Evolutionary conservation across 2,888 invertebrate genomes (phyloP).

Genomic region (Eilema sororculum): DNA sequence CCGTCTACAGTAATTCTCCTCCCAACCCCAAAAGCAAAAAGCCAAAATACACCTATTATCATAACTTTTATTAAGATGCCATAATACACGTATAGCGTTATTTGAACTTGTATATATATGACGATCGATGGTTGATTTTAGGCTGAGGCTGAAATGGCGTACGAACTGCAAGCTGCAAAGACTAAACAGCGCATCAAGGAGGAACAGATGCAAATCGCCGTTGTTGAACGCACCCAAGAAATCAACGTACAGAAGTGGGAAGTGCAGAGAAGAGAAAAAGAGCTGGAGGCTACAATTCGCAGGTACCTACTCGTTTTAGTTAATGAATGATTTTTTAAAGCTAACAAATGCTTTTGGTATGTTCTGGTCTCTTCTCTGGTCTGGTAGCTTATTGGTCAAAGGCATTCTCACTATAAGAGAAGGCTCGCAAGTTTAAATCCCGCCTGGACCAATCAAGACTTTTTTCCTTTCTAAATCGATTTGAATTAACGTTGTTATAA

Average conservation of each 20-base stretch:
- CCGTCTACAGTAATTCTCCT: no score
- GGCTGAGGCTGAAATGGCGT: slow-evolving; percentile 98
- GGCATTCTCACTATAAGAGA: no score
- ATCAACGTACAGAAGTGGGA: slow-evolving; percentile 98
- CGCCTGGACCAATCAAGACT: no score
- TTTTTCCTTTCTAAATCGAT: no score
- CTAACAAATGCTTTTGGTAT: no score
- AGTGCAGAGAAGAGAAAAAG: slow-evolving; percentile 95
- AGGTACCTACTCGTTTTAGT: slow-evolving; percentile 68
- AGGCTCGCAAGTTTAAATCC: no score
- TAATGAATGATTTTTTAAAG: no score
- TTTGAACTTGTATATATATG: neutral
- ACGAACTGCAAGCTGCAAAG: slow-evolving; percentile 97
- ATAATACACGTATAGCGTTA: neutral
- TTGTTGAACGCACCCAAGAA: slow-evolving; percentile 96
- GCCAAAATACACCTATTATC: no score
- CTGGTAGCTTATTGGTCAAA: no score
- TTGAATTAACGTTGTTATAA: no score
- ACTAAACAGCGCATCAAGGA: slow-evolving; percentile 98
- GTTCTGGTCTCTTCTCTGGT: neutral
- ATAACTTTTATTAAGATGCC: neutral
- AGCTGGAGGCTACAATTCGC: slow-evolving; percentile 96
- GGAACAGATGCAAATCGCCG: slow-evolving; percentile 98
- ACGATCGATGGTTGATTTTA: slow-evolving; percentile 52
- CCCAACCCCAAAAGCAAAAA: no score